phyloP scores from a whole-genome alignment of 2,113 vertebrate species.

The Stegostoma tigrinum region DNA sequence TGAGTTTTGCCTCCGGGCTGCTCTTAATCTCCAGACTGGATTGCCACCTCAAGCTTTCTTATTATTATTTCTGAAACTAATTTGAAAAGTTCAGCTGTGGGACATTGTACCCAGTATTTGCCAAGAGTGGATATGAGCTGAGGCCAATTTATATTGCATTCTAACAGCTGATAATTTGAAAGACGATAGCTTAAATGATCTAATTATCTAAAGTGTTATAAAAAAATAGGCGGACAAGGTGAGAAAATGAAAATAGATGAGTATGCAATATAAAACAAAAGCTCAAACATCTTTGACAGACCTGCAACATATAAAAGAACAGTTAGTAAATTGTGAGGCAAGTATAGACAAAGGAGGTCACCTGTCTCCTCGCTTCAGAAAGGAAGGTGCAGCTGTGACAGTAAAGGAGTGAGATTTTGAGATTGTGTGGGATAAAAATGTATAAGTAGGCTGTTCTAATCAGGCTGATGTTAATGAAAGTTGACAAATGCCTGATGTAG shows the following conservation, averaged over 20 bases:
- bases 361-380: too few relatives aligned
- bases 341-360: too few relatives aligned
- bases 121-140: not conserved
- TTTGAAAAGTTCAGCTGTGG: not conserved
- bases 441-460: too few relatives aligned
- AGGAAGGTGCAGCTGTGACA: too few relatives aligned
- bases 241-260: not conserved
- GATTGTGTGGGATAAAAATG: too few relatives aligned
- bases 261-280: not conserved
- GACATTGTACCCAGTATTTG: not conserved
- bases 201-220: not conserved
- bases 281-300: not conserved
- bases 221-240: not conserved
- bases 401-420: too few relatives aligned
- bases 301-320: not conserved
- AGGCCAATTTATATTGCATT: not conserved
- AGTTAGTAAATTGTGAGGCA: not conserved
- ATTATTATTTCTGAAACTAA: not conserved
- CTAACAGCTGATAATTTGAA: not conserved
- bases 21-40: constrained; percentile 15
- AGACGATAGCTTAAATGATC: not conserved
- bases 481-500: too few relatives aligned
- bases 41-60: not conserved
- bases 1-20: not conserved
- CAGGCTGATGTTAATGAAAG: too few relatives aligned